phyloP scores from a whole-genome alignment of 2,113 vertebrate genomes.

The Mustelus asterias region DNA sequence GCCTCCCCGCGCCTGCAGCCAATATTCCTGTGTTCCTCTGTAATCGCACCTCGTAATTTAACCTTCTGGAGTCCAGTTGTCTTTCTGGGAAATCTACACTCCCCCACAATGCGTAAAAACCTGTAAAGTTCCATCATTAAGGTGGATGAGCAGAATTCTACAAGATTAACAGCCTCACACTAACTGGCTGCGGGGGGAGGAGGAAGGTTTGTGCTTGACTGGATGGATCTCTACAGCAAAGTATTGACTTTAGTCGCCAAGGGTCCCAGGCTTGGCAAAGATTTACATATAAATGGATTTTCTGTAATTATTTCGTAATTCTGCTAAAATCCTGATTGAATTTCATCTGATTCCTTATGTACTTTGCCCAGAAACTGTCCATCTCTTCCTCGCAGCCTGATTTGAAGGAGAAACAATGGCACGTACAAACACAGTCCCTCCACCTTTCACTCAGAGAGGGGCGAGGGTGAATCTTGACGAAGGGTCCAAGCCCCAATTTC shows the following conservation, averaged over 20 bases:
- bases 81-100: neutral
- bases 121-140: neutral
- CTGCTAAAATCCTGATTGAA: neutral
- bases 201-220: neutral
- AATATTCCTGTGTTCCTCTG: too few species aligned
- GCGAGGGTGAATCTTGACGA: neutral
- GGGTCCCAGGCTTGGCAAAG: neutral
- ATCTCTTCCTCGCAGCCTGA: neutral
- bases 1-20: too few species aligned
- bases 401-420: neutral
- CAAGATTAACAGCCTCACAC: neutral
- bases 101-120: neutral
- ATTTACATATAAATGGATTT: slow-evolving; percentile 33
- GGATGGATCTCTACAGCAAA: neutral
- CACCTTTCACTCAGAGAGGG: neutral
- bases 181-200: neutral
- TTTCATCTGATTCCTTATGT: neutral
- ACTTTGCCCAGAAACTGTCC: neutral
- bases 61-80: neutral
- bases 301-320: slow-evolving; percentile 23
- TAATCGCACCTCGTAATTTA: neutral
- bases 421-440: neutral
- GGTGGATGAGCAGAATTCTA: neutral
- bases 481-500: neutral
- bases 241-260: neutral